Evolutionary conservation across 2,888 invertebrate species (phyloP).

Genomic region (Ophion ventricosus): DNA sequence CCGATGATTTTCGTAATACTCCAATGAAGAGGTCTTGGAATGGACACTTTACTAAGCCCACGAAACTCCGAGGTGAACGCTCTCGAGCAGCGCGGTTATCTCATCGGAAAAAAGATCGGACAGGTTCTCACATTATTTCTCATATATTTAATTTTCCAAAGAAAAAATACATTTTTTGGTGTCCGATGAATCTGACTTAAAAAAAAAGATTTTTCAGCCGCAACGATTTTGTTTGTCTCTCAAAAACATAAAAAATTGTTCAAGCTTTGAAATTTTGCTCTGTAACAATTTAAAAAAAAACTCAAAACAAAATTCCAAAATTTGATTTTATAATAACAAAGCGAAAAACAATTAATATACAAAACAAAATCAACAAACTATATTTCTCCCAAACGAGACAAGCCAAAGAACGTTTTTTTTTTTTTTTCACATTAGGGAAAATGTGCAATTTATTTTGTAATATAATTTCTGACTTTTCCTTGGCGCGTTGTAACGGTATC

Average conservation of each 20-base stretch:
- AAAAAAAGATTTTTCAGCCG: no score
- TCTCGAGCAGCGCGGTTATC: constrained; percentile 92
- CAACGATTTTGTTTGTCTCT: no score
- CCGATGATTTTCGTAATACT: constrained; percentile 56
- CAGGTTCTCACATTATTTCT: constrained; percentile 80
- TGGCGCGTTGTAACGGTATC: constrained; percentile 10
- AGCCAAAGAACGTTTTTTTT: no score
- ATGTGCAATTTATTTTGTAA: background rate
- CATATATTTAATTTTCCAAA: background rate
- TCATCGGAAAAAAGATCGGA: constrained; percentile 94
- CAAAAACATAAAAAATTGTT: background rate
- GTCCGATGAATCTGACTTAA: background rate
- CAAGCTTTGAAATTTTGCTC: background rate
- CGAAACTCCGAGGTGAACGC: constrained; percentile 93
- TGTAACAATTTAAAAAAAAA: background rate
- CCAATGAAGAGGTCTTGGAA: constrained; percentile 81
- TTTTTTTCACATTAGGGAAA: background rate
- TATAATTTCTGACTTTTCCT: background rate
- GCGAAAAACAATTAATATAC: background rate
- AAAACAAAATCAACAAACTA: background rate
- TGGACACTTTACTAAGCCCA: constrained; percentile 90
- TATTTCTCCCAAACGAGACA: background rate
- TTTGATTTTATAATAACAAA: background rate
- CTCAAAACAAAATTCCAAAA: background rate
- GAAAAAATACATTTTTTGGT: constrained; percentile 2